These are phyloP conservation scores for Phaedon cochleariae DNA, from an alignment of 2,888 invertebrate genomes.

Conservation along the genomic window DNA sequence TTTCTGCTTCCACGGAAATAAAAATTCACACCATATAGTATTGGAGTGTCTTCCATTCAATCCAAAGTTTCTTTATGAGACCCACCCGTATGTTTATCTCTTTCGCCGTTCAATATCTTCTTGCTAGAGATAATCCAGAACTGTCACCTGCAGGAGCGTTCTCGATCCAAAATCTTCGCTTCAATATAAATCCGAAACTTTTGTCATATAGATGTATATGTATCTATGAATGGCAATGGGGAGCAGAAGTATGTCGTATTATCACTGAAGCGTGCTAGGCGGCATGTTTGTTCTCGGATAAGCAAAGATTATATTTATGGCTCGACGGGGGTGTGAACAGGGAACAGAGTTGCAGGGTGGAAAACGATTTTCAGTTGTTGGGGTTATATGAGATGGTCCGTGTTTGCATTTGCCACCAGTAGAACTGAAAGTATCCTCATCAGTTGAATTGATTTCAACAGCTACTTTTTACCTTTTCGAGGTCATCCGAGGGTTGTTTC, in stretches of 20 bases:
- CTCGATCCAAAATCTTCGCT: constrained; percentile 25
- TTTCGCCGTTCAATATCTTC: neutral
- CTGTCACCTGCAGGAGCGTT: constrained; percentile 11
- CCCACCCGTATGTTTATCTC: neutral
- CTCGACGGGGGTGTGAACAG: constrained; percentile 28
- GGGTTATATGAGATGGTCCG: neutral
- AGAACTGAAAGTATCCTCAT: too few relatives aligned
- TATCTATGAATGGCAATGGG: constrained; percentile 35
- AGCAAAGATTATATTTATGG: constrained; percentile 37
- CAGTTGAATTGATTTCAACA: too few relatives aligned
- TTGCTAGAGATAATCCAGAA: constrained; percentile 4
- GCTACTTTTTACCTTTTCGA: too few relatives aligned
- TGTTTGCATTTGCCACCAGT: neutral
- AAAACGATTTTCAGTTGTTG: neutral
- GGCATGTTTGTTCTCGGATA: constrained; percentile 37
- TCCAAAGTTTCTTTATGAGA: neutral
- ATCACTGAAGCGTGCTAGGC: constrained; percentile 20
- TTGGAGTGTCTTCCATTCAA: neutral
- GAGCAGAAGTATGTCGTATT: constrained; percentile 38
- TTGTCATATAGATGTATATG: constrained; percentile 21
- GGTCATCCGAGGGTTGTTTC: too few relatives aligned
- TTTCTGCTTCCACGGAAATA: too few relatives aligned
- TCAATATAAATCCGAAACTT: constrained; percentile 30
- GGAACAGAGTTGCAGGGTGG: constrained; percentile 9
- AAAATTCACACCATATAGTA: too few relatives aligned